Base-by-base conservation (phyloP, 2,888 invertebrate species). In the Eubasilissa splendida region DNA sequence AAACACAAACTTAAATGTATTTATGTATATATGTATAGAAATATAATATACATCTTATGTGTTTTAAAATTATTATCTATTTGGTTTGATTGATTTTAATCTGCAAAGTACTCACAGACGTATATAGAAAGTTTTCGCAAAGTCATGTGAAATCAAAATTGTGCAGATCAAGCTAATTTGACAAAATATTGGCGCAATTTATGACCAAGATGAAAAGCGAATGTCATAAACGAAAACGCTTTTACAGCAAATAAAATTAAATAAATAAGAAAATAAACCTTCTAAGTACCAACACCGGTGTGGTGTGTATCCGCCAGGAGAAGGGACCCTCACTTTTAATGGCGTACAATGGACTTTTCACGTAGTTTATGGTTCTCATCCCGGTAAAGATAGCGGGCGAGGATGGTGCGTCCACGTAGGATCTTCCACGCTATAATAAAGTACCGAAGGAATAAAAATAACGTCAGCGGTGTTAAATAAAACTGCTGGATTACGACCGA, bases 381-480 rank as follows among this genome's bases (percentile, higher is more conserved):
- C 56, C 12, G 68, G n/a, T 7, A 7, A 73, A 33, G 73, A 54
- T 71, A 53, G 52, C 14, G 42, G 31, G 33, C 22, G 14, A 53
- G 58, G 14, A 75, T 50, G 50, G 22, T 22, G 60, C 42, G 50
- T 60, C 14, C 60, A 75, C 60, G 50, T 54, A 12, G 60, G 50
- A 60, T 60, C 60, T 75, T 58, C 12, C 50, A 73, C 42, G 31
- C n/a, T 75, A 60, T 59, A 75, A 75, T 53, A 75, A 59, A 75
- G 60, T 60, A 22, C 66, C 63, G 53, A 14, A 11, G 71, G 56
- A 77, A 77, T 77, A 77, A 77, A 76, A 80, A 66, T 70, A 76
- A 79, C 22, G 58, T 71, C 33, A 31, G 60, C 79, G 70, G 79
- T 53, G 81, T 79, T 76, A 79, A 79, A 81, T 81, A 81, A 78